A percentile compares a stretch with the other conserved stretches of the same genome.
Conservation (phyloP, 2,797 vertebrate species). For the Sebastiscus albofasciatus region DNA sequence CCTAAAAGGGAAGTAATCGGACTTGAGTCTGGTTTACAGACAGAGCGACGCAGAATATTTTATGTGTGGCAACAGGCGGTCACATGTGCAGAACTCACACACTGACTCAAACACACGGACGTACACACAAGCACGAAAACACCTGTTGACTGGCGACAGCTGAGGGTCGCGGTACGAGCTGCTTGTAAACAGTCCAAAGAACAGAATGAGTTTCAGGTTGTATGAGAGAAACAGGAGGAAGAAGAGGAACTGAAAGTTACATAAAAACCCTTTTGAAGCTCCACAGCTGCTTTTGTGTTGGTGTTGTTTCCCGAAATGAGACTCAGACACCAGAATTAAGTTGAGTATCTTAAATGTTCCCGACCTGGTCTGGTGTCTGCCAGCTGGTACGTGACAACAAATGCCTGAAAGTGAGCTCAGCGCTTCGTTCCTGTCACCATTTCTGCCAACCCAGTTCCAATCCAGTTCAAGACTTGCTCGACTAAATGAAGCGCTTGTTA, state of each 20-base stretch:
- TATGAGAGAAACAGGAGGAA: conserved; percentile 39
- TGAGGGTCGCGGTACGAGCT: conserved; percentile 73
- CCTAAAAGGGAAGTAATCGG: background rate
- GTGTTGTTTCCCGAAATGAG: background rate
- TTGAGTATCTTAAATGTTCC: background rate
- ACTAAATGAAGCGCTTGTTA: background rate
- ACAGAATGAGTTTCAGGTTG: conserved; percentile 53
- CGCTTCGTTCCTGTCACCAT: background rate
- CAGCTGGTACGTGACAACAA: background rate
- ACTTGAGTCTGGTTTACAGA: background rate
- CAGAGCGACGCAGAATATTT: conserved; percentile 22
- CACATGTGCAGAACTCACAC: background rate
- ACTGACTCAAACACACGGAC: conserved; percentile 2
- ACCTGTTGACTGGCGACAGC: conserved; percentile 79
- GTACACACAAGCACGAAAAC: conserved; percentile 37
- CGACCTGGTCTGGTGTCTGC: background rate
- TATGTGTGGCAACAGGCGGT: conserved; percentile 44
- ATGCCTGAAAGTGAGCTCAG: background rate
- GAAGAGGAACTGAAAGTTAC: conserved; percentile 16
- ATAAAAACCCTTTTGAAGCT: background rate
- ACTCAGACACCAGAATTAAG: background rate
- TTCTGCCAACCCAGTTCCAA: background rate
- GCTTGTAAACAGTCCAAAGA: conserved; percentile 74
- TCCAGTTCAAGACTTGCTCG: background rate
- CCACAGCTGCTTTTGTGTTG: background rate